Evolutionary conservation across 2,888 invertebrate genomes (phyloP).

Genomic region (Rhagophthalmus giganteus): DNA sequence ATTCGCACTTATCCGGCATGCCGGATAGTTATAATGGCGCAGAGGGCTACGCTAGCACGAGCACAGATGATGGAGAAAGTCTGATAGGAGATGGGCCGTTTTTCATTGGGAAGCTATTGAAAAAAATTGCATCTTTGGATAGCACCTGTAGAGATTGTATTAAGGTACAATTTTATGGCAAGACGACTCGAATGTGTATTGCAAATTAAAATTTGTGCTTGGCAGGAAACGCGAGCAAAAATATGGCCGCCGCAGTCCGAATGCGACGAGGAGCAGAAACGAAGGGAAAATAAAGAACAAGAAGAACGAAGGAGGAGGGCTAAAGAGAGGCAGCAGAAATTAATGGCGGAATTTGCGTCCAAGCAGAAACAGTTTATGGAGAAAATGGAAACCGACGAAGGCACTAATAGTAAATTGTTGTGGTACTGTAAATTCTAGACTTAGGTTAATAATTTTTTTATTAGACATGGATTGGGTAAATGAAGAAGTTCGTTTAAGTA

Average conservation of each 20-base stretch:
- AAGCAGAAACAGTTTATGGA: conserved; percentile 92
- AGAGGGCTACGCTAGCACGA: conserved; percentile 44
- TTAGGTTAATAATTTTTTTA: neutral
- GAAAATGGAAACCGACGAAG: conserved; percentile 65
- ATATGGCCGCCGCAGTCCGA: conserved; percentile 84
- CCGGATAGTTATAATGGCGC: conserved; percentile 73
- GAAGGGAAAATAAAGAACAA: conserved; percentile 71
- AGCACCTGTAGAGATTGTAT: conserved; percentile 70
- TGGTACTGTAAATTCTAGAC: neutral
- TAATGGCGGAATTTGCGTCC: conserved; percentile 92
- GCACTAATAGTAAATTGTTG: conserved; percentile 39
- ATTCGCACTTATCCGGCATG: conserved; percentile 83
- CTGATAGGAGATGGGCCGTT: conserved; percentile 84
- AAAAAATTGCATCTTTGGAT: conserved; percentile 73
- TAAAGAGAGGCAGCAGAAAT: conserved; percentile 85
- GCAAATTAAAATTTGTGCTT: neutral
- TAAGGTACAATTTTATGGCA: conserved; percentile 46
- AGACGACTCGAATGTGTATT: neutral
- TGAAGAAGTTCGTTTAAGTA: conserved; percentile 59
- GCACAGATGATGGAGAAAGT: conserved; percentile 40
- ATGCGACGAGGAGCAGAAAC: conserved; percentile 73
- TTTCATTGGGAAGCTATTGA: conserved; percentile 80
- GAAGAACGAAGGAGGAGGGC: conserved; percentile 84
- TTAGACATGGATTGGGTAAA: conserved; percentile 68
- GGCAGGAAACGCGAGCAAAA: conserved; percentile 67